These are phyloP conservation scores for Manis crassicaudata DNA, from an alignment of 2,797 vertebrate species.

Conservation along the genomic window DNA sequence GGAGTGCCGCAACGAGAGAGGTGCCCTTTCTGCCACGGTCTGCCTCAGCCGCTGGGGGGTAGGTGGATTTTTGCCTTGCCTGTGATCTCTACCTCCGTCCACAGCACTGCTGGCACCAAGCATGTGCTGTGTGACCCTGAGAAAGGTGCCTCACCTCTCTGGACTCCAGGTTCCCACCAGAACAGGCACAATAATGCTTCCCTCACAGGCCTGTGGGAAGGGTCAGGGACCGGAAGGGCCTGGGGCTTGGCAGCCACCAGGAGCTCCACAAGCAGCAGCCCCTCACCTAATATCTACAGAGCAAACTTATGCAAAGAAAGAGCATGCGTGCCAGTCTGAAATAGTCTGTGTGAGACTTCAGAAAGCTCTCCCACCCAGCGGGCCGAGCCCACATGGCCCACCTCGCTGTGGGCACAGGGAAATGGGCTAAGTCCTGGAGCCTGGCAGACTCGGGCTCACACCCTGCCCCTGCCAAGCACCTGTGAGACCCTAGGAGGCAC, in stretches of 20 bases:
- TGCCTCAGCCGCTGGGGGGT: neutral
- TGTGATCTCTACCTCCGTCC: neutral
- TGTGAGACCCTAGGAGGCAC: neutral
- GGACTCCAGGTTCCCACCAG: neutral
- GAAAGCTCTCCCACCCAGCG: neutral
- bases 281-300: neutral
- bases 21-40: accelerated
- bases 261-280: neutral
- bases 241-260: neutral
- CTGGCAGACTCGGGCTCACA: no score
- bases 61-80: neutral
- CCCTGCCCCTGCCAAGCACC: neutral
- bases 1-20: neutral
- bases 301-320: no score
- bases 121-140: neutral
- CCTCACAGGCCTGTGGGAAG: neutral
- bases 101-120: neutral
- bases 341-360: accelerated
- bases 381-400: neutral
- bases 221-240: neutral
- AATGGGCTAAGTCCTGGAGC: neutral
- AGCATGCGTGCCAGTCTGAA: neutral
- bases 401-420: neutral
- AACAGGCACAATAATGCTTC: neutral
- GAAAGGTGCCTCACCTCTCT: neutral